Percentiles rank a stretch among this genome's conserved stretches.
These are phyloP conservation scores for Phalanger gymnotis DNA, from an alignment of 2,797 vertebrate genomes.

Conservation along the genomic window DNA sequence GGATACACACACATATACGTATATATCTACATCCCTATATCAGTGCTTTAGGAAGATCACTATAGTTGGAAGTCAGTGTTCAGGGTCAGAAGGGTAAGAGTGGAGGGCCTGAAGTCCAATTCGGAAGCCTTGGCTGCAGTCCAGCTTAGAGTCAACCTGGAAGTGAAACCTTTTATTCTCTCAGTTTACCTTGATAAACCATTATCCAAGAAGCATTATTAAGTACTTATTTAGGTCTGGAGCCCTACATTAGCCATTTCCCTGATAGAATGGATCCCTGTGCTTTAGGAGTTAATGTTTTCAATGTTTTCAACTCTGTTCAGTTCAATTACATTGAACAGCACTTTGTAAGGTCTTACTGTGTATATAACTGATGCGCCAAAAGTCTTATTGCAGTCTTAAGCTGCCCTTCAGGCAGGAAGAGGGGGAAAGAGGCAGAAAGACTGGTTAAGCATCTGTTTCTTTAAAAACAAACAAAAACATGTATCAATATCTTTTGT, in stretches of 20 bases:
- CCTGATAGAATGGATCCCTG: background rate
- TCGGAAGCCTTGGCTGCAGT: background rate
- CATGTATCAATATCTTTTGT: background rate
- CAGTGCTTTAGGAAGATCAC: conserved; percentile 52
- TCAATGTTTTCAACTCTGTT: background rate
- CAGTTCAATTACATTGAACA: background rate
- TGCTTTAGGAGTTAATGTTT: background rate
- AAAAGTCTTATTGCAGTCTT: background rate
- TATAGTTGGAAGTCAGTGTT: conserved; percentile 34
- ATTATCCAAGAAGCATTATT: background rate
- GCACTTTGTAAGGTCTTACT: background rate
- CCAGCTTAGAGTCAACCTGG: background rate
- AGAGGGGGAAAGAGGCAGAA: background rate
- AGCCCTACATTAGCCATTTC: background rate
- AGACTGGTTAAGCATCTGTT: background rate
- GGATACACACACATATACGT: background rate
- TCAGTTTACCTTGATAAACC: conserved; percentile 34
- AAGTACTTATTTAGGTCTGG: background rate
- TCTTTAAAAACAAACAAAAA: background rate
- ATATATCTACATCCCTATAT: background rate
- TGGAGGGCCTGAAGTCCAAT: background rate
- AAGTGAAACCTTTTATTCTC: conserved; percentile 35
- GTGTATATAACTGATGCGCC: background rate
- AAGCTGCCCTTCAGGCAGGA: background rate
- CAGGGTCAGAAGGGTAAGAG: conserved; percentile 8